These are phyloP conservation scores for Etia nguti DNA, from an alignment of 2,113 vertebrate genomes.

Conservation along the genomic window DNA sequence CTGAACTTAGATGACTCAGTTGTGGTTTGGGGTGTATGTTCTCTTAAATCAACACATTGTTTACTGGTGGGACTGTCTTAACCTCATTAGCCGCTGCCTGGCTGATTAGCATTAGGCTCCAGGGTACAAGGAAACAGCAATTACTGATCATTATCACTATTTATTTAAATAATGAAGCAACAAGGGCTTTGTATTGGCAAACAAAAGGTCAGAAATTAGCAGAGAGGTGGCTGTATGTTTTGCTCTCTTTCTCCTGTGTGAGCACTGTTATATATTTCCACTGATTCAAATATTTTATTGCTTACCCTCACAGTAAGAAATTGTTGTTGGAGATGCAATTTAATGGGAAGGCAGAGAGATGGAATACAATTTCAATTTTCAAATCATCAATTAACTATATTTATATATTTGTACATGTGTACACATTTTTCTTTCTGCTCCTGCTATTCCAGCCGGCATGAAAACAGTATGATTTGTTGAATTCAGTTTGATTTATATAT, in stretches of 20 bases:
- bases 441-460: background rate
- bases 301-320: background rate
- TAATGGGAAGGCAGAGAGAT: background rate
- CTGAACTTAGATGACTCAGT: background rate
- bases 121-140: conserved; percentile 38
- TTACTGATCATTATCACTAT: conserved; percentile 56
- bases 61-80: conserved; percentile 45
- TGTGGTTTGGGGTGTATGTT: background rate
- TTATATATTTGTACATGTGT: background rate
- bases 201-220: conserved; percentile 50
- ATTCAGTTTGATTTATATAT: background rate
- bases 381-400: background rate
- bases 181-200: conserved; percentile 22
- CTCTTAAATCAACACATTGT: conserved; percentile 30
- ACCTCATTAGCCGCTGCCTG: conserved; percentile 40
- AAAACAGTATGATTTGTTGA: background rate
- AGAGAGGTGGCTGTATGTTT: background rate
- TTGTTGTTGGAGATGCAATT: background rate
- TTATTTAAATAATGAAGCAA: conserved; percentile 49
- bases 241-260: background rate
- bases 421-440: background rate
- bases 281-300: background rate
- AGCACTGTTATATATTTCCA: background rate
- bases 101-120: conserved; percentile 50
- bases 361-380: background rate